Base-by-base conservation (phyloP, 2,113 vertebrate species). In the Hyperopisus bebe region DNA sequence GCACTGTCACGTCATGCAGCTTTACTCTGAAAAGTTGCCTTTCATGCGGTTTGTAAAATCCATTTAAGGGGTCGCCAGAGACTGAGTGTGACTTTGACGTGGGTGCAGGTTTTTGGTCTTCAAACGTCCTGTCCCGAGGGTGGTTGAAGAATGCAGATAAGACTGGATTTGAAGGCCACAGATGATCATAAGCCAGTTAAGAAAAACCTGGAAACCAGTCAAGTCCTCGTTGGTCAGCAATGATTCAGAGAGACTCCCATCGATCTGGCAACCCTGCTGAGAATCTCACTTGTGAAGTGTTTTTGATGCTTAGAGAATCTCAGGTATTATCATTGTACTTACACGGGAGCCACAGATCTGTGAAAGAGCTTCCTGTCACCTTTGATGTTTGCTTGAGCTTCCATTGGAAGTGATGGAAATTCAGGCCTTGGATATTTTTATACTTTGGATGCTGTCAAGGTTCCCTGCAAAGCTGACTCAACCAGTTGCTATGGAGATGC, bases 401-500 rank as follows among this genome's bases (percentile, higher is more conserved):
- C 31, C 51, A 39, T 89, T 51, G 44, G 48, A 74, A 31, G 21
- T 42, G 74, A 83, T 55, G 88, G 88, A 42, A 74, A 83, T 83
- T 89, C 48, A 82, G 48, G 46, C 87, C 44, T 47, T 88, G 62
- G 51, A 48, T 90, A 24, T 50, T 70, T 88, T 48, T 83, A 19
- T 88, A 42, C 87, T 88, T 88, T 85, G 77, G 53, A 88, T 46
- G 55, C 27, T 47, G 50, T 84, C 58, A 80, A 86, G 44, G 80
- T 85, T 89, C 87, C 55, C 31, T 51, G 44, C 87, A 46, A 83
- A 88, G 90, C 55, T 84, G 86, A 90, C 90, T 89, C 90, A 90
- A 90, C 35, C 82, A 58, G 87, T 90, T 89, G 82, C 90, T 55
- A 89, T 89, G 82, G 90, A 86, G 46, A 90, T 46, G 19, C 82